Conservation (phyloP, 64 coral and sea anemone species). For the Pocillopora verrucosa region DNA sequence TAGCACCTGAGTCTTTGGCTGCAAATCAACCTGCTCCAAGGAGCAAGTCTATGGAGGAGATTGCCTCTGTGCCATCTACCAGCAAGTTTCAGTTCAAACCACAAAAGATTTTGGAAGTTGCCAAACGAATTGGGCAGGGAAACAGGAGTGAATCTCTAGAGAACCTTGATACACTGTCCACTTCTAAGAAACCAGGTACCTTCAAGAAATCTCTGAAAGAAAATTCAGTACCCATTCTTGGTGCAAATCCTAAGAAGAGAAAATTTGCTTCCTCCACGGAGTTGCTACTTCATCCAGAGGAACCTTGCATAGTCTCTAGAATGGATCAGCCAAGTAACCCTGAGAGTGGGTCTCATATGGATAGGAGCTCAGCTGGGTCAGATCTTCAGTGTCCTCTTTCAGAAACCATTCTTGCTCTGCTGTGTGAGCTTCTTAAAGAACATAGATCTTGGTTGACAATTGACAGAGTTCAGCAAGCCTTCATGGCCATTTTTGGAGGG, state of each 20-base stretch:
- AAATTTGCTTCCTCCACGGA: neutral
- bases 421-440: constrained; percentile 61
- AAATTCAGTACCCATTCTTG: neutral
- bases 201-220: constrained; percentile 28
- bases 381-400: constrained; percentile 52
- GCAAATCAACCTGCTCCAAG: neutral
- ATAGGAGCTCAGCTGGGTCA: neutral
- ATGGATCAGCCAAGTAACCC: neutral
- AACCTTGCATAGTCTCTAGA: neutral
- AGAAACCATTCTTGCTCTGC: constrained; percentile 41
- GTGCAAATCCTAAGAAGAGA: neutral
- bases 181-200: neutral
- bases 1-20: neutral
- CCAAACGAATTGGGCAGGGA: constrained; percentile 28
- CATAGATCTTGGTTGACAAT: constrained; percentile 50
- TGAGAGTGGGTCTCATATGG: neutral
- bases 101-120: constrained; percentile 30
- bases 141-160: neutral
- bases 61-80: neutral
- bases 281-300: neutral
- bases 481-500: constrained; percentile 42
- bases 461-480: constrained; percentile 64
- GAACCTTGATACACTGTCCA: neutral
- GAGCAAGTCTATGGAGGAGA: constrained; percentile 39
- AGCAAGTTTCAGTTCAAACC: constrained; percentile 18